These are phyloP conservation scores for Stegodyphus dumicola DNA, from an alignment of 1,140 invertebrate genomes.

Conservation along the genomic window DNA sequence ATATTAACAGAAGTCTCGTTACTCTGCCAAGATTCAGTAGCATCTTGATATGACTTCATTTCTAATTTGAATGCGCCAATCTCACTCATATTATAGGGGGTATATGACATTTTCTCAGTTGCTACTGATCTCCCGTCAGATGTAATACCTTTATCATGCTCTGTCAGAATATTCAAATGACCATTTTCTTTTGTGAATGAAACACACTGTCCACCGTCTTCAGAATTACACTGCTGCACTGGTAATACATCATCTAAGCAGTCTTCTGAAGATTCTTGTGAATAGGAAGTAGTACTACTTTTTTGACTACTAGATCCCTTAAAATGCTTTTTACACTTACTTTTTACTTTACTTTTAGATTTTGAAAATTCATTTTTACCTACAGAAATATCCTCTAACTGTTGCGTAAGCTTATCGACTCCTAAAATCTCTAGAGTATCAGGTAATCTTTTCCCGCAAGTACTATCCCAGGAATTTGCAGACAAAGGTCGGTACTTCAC, in stretches of 20 bases:
- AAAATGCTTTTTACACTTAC: neutral
- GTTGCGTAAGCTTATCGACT: slow-evolving; percentile 31
- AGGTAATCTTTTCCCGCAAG: slow-evolving; percentile 31
- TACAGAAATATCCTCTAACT: slow-evolving; percentile 17
- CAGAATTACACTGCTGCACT: neutral
- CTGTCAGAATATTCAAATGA: neutral
- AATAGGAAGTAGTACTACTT: slow-evolving; percentile 13
- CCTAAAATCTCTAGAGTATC: slow-evolving; percentile 45
- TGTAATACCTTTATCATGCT: neutral
- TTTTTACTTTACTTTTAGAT: neutral
- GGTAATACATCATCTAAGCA: slow-evolving; percentile 33
- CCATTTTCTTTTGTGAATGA: neutral
- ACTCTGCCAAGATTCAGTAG: slow-evolving; percentile 22
- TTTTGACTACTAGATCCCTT: slow-evolving; percentile 5
- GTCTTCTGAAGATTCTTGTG: slow-evolving; percentile 52
- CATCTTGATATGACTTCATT: slow-evolving; percentile 1
- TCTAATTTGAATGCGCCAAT: slow-evolving; percentile 42
- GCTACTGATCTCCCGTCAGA: neutral
- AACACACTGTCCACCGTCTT: neutral
- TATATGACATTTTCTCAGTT: slow-evolving; percentile 1
- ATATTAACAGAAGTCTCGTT: slow-evolving; percentile 25
- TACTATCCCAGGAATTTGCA: slow-evolving; percentile 26
- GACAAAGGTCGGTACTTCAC: slow-evolving; percentile 2
- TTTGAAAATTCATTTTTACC: neutral
- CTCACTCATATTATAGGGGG: slow-evolving; percentile 39